Base-by-base conservation (phyloP, 2,797 vertebrate species). In the Antennarius maculatus region DNA sequence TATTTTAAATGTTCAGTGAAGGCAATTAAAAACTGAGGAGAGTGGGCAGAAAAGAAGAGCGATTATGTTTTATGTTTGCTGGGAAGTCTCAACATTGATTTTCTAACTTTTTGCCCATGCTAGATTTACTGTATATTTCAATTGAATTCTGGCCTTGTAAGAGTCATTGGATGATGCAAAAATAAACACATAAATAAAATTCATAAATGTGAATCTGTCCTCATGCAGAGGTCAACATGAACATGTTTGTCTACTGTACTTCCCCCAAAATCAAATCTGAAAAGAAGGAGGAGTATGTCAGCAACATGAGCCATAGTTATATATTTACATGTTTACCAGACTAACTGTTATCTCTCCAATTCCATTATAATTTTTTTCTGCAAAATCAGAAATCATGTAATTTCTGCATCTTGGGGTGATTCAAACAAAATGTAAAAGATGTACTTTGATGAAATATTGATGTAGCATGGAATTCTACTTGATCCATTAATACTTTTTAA, bases 21-120 rank as follows among this genome's bases (percentile, higher is more conserved):
- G 14, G 10, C 34, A 53, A 43, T 29, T 3, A 29, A 17, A 5
- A n/a, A 5, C 3, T 9, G 7, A n/a, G 46, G 18, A 42, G 16
- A 6, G 46, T 1, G 7, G 29, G 14, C 18, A 43, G 2, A 45
- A 29, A 43, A 56, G 8, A 8, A 7, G 2, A 5, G 6, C 15
- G 55, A 7, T 34, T 45, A 29, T 43, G 55, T 28, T 34, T 29
- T n/a, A 57, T 57, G 43, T 59, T 57, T 57, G 23, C 55, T n/a
- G 34, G 18, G 6, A 29, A 17, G 6, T 12, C 10, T 7, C 5
- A 1, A 14, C 23, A 17, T 13, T 5, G 14, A 2, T 42, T 9
- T 34, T 23, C 9, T 42, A 7, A 47, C 34, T 16, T 28, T 42
- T 13, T 42, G 27, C 43, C 49, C 23, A 49, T 9, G 3, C 2